Percentiles rank a stretch among this genome's conserved stretches.
These are phyloP conservation scores for Benthosema pterotum DNA, from an alignment of 2,797 vertebrate genomes.

Conservation along the genomic window DNA sequence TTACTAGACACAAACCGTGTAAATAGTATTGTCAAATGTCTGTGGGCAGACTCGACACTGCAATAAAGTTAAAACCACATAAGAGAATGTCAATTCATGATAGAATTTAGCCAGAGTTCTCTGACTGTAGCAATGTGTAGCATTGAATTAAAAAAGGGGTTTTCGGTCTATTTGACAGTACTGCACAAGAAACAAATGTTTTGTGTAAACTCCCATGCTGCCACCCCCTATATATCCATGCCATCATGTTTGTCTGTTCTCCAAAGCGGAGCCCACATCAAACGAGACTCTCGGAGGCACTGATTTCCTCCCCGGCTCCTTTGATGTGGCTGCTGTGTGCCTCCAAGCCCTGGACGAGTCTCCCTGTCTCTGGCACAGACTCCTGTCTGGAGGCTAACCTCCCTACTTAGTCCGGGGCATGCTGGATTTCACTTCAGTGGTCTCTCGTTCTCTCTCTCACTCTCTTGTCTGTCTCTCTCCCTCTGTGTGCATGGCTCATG, in stretches of 20 bases:
- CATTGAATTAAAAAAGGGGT: too few species aligned
- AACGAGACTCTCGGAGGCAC: slow-evolving; percentile 39
- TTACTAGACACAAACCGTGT: too few species aligned
- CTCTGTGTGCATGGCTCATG: neutral
- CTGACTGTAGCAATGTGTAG: too few species aligned
- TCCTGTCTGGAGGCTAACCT: slow-evolving; percentile 46
- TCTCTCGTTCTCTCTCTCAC: slow-evolving; percentile 16
- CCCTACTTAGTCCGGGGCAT: slow-evolving; percentile 26
- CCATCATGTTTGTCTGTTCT: slow-evolving; percentile 47
- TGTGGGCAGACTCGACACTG: too few species aligned
- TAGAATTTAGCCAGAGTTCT: too few species aligned
- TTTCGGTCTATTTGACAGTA: too few species aligned
- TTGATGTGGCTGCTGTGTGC: slow-evolving; percentile 53
- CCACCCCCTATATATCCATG: slow-evolving; percentile 32
- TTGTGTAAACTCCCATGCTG: slow-evolving; percentile 22
- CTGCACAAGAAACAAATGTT: too few species aligned
- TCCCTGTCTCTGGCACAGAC: slow-evolving; percentile 45
- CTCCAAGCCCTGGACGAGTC: slow-evolving; percentile 42
- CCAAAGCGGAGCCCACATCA: slow-evolving; percentile 61
- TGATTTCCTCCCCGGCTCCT: slow-evolving; percentile 47
- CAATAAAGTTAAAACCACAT: too few species aligned
- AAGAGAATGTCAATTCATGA: too few species aligned
- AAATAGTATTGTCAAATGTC: too few species aligned
- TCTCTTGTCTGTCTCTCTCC: slow-evolving; percentile 8
- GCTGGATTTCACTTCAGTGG: slow-evolving; percentile 45